Evolutionary conservation across 2,888 invertebrate genomes (phyloP).

Genomic region (Lasius platythorax): DNA sequence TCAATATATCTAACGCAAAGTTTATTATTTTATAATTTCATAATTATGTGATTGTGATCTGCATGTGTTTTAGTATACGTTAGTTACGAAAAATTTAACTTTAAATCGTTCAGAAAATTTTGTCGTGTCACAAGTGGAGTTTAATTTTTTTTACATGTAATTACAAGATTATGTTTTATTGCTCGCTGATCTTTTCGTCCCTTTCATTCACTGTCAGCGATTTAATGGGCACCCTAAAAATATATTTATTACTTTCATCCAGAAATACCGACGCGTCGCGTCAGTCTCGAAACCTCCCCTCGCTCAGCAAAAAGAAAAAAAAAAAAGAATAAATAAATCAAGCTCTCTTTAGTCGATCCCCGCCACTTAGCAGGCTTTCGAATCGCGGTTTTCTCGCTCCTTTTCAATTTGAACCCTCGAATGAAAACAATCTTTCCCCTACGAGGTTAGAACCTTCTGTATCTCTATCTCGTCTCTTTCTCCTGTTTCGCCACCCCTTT

Average conservation of each 20-base stretch:
- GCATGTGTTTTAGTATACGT: not conserved
- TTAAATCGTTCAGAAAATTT: not conserved
- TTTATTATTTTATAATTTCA: not conserved
- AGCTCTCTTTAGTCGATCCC: slow-evolving; percentile 69
- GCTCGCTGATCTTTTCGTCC: not conserved
- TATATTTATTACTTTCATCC: slow-evolving; percentile 31
- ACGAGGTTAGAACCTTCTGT: slow-evolving; percentile 74
- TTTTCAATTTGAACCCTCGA: slow-evolving; percentile 81
- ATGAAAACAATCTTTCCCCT: slow-evolving; percentile 82
- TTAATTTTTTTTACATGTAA: not conserved
- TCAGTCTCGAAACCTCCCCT: slow-evolving; percentile 27
- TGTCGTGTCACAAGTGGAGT: not conserved
- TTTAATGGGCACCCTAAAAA: slow-evolving; percentile 22
- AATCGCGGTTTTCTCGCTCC: slow-evolving; percentile 77
- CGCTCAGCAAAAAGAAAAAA: slow-evolving; percentile 5
- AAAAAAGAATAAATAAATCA: slow-evolving; percentile 70
- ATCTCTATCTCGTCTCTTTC: slow-evolving; percentile 51
- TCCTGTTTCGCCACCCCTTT: slow-evolving; percentile 62
- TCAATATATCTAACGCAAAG: not conserved
- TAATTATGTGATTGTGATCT: not conserved
- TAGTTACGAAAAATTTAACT: not conserved
- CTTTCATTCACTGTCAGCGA: not conserved
- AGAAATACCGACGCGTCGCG: slow-evolving; percentile 1
- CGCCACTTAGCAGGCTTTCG: slow-evolving; percentile 74
- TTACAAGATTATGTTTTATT: slow-evolving; percentile 7